These are phyloP conservation scores for Microcebus ravelobensis DNA, from an alignment of 2,113 vertebrate genomes.

Conservation along the genomic window DNA sequence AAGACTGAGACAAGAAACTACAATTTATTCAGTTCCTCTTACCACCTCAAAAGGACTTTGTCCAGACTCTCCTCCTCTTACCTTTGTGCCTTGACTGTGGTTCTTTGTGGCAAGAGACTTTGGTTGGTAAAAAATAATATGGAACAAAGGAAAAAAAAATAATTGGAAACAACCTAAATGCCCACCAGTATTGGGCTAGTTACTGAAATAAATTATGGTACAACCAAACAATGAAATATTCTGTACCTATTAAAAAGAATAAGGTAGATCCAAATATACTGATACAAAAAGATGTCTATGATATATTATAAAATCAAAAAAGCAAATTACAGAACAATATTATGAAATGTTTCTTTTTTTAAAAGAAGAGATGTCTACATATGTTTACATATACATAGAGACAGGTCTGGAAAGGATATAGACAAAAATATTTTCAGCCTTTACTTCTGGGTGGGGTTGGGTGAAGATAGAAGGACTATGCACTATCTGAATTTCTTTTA, in stretches of 20 bases:
- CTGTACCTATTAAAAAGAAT: slow-evolving; percentile 23
- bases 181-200: slow-evolving; percentile 4
- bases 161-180: slow-evolving; percentile 33
- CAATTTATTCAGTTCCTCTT: slow-evolving; percentile 54
- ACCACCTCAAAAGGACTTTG: slow-evolving; percentile 73
- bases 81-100: slow-evolving; percentile 82
- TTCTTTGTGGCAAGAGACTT: slow-evolving; percentile 78
- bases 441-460: neutral
- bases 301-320: neutral
- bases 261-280: neutral
- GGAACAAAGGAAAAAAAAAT: slow-evolving; percentile 73
- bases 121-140: slow-evolving; percentile 73
- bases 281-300: slow-evolving; percentile 6
- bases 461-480: neutral
- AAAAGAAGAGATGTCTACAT: neutral
- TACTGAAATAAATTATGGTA: slow-evolving; percentile 33
- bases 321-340: neutral
- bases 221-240: slow-evolving; percentile 37
- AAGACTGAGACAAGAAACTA: slow-evolving; percentile 63
- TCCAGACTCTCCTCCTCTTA: slow-evolving; percentile 76
- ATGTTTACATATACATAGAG: neutral
- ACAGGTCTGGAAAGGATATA: slow-evolving; percentile 1
- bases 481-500: slow-evolving; percentile 22
- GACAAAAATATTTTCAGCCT: neutral
- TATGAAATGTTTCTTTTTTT: neutral